phyloP scores from a whole-genome alignment of 2,888 invertebrate species.

The Pandemis corylana region DNA sequence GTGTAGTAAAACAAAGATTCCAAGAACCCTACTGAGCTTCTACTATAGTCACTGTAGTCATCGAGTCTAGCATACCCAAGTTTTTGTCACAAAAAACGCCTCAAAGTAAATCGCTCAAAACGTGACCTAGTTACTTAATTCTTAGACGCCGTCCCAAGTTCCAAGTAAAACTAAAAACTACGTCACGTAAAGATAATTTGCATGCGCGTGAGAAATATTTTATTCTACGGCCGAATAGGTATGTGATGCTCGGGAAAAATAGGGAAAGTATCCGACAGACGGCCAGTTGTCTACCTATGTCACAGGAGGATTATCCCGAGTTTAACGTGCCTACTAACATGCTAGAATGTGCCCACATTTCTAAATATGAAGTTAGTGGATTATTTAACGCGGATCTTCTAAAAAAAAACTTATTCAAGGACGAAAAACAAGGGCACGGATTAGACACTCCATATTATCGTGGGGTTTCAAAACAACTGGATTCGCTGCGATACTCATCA shows the following conservation, averaged over 20 bases:
- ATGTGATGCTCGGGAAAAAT: background rate
- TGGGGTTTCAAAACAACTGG: too few species aligned
- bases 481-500: too few species aligned
- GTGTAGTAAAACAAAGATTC: too few species aligned
- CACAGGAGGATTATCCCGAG: background rate
- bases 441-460: too few species aligned
- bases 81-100: too few species aligned
- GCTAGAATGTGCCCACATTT: background rate
- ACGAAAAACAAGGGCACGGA: too few species aligned
- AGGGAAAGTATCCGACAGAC: background rate
- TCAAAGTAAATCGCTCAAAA: background rate
- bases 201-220: background rate
- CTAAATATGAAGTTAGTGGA: background rate
- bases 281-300: slow-evolving; percentile 5
- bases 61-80: too few species aligned
- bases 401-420: too few species aligned
- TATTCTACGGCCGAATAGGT: background rate
- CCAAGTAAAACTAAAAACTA: background rate
- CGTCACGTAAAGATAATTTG: background rate
- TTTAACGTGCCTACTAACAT: slow-evolving; percentile 5
- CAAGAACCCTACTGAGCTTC: too few species aligned
- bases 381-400: too few species aligned
- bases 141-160: too few species aligned
- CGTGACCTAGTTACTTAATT: background rate
- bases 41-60: too few species aligned